Conservation (phyloP, 2,797 vertebrate genomes). For the Chlorospingus flavigularis region DNA sequence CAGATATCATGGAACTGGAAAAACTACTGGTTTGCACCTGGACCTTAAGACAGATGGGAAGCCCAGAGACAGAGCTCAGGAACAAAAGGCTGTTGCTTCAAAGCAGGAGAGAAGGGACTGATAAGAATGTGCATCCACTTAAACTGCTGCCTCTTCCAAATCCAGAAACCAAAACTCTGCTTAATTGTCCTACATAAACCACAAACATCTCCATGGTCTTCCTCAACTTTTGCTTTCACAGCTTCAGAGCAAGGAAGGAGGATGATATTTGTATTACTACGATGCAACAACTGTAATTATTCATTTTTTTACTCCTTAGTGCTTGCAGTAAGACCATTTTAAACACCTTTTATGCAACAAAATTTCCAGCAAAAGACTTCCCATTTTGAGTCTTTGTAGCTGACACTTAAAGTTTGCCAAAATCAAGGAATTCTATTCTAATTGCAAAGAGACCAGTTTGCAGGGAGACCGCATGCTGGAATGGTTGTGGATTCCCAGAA, state of each 20-base stretch:
- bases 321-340: background rate
- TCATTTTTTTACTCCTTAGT: background rate
- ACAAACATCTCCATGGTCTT: background rate
- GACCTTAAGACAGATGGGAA: background rate
- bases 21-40: background rate
- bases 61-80: background rate
- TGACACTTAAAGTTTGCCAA: background rate
- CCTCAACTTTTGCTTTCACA: background rate
- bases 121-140: background rate
- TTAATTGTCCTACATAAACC: background rate
- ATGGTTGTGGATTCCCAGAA: background rate
- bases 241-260: background rate
- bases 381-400: background rate
- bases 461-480: background rate
- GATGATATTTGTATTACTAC: background rate
- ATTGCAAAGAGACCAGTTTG: background rate
- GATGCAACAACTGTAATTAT: background rate
- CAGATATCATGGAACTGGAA: background rate
- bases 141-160: background rate
- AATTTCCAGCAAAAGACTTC: background rate
- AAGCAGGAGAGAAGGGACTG: background rate
- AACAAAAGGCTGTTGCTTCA: background rate
- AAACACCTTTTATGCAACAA: background rate
- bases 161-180: background rate
- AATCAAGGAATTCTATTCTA: background rate